Base-by-base conservation (phyloP, 2,113 vertebrate genomes). In the Polypterus senegalus region DNA sequence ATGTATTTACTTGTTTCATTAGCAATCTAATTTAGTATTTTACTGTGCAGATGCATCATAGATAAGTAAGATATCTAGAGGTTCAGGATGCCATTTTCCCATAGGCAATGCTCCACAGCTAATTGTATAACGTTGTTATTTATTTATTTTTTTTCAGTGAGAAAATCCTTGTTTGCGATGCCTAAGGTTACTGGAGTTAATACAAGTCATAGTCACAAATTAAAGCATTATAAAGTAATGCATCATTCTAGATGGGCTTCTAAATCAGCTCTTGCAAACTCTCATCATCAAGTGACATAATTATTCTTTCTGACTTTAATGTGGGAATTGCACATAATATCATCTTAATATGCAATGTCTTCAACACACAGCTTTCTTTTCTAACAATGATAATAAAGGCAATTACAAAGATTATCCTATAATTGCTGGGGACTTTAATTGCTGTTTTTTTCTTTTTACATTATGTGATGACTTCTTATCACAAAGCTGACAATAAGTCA, bases 291-390 rank as follows among this genome's bases (percentile, higher is more conserved):
- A 72, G 69, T 77, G 79, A 77, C 73, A 81, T 84, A 82, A 83
- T 84, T 80, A 79, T 75, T 78, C 76, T 78, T 79, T 82, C 74
- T 81, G 76, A 84, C 81, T 80, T 81, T 76, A 84, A 81, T 83
- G 80, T 27, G 78, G 79, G 77, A 79, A 75, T 75, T 73, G 73
- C 66, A 70, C 70, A 74, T 84, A 81, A 81, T 79, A 82, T 78
- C 75, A 63, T 69, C 79, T 72, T 77, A 72, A 76, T 82, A 77
- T 76, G 72, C 74, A 69, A 68, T 71, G 69, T 79, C 72, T 69
- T 69, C 74, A 80, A 78, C 74, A 27, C 27, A 73, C 58, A 62
- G 70, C 66, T 74, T 78, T 78, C 74, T 71, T 86, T 81, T 80
- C 72, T 75, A 79, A 70, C 71, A 68, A 76, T 77, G 78, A 81